These are phyloP conservation scores for Muscicapa striata DNA, from an alignment of 2,797 vertebrate genomes.

Conservation along the genomic window DNA sequence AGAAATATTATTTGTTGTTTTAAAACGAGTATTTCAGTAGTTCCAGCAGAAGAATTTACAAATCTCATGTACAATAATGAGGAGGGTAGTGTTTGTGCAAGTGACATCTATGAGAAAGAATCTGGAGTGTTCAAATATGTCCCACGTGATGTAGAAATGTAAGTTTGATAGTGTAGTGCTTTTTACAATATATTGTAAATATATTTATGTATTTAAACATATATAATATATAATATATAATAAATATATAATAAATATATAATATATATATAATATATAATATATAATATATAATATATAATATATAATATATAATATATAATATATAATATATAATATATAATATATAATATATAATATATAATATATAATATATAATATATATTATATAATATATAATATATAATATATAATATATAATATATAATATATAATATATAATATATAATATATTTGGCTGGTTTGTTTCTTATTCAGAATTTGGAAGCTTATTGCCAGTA, in stretches of 20 bases:
- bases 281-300: too few relatives aligned
- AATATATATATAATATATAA: too few relatives aligned
- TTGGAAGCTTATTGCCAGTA: not conserved
- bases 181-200: not conserved
- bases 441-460: not conserved
- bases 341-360: not conserved
- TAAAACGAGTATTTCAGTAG: not conserved
- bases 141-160: rapidly evolving
- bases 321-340: too few relatives aligned
- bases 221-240: not conserved
- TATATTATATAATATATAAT: too few relatives aligned
- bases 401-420: too few relatives aligned
- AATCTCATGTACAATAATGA: not conserved
- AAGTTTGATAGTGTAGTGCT: not conserved
- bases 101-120: not conserved
- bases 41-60: not conserved
- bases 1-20: slow-evolving; percentile 26
- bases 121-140: not conserved
- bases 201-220: not conserved
- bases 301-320: too few relatives aligned
- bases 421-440: too few relatives aligned
- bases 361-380: too few relatives aligned
- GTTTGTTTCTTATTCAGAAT: not conserved
- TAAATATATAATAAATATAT: too few relatives aligned
- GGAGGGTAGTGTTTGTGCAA: not conserved